phyloP scores from a whole-genome alignment of 2,888 invertebrate genomes.

The Laothoe populi region DNA sequence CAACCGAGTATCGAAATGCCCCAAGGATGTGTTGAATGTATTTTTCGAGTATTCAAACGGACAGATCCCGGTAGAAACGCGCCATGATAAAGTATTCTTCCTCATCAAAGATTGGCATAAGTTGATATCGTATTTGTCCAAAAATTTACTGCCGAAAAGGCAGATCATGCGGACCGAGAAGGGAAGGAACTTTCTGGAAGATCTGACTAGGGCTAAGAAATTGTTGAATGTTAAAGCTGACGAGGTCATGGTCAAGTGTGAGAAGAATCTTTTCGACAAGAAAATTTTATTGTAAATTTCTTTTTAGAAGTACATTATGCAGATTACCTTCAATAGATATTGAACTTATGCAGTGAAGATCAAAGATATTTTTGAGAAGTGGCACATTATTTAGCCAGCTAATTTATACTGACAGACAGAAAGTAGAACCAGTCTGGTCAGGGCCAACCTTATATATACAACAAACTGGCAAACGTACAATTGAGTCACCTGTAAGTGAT shows the following conservation, averaged over 20 bases:
- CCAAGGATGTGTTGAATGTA: constrained; percentile 67
- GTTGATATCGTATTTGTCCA: constrained; percentile 69
- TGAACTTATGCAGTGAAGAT: too few relatives aligned
- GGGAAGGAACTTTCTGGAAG: constrained; percentile 70
- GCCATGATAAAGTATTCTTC: constrained; percentile 59
- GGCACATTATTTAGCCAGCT: too few relatives aligned
- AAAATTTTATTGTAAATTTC: constrained; percentile 61
- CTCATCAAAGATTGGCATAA: constrained; percentile 75
- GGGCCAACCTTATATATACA: too few relatives aligned
- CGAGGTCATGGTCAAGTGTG: constrained; percentile 56
- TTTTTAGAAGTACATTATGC: not conserved
- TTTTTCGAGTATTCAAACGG: constrained; percentile 74
- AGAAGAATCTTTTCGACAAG: constrained; percentile 51
- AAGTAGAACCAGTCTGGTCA: too few relatives aligned
- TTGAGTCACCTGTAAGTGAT: too few relatives aligned
- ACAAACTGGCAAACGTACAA: too few relatives aligned
- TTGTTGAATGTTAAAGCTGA: constrained; percentile 59
- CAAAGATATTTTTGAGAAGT: not conserved
- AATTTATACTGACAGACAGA: too few relatives aligned
- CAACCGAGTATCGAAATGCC: constrained; percentile 44
- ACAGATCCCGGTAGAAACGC: constrained; percentile 63
- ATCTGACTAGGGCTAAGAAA: constrained; percentile 70
- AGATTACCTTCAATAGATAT: constrained; percentile 2
- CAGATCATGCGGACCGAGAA: constrained; percentile 71
- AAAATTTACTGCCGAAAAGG: constrained; percentile 67